A percentile compares a stretch with the other conserved stretches of the same genome.
Evolutionary conservation across 2,888 invertebrate species (phyloP).

Genomic region (Leptopterna dolabrata): DNA sequence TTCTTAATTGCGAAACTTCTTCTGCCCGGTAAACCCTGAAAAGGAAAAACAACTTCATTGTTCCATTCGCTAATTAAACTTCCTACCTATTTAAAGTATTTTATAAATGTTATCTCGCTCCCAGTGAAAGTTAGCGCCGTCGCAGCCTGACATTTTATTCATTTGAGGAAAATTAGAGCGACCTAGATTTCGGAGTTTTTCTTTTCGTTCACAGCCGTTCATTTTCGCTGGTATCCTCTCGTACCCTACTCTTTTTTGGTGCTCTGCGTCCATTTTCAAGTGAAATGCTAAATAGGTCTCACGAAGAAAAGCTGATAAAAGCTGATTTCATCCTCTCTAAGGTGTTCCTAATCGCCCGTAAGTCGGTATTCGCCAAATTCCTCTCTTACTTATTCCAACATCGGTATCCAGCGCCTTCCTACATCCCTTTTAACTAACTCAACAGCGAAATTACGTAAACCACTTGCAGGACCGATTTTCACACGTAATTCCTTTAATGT

Average conservation of each 20-base stretch:
- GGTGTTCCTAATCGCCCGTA: too few species aligned
- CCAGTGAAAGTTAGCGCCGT: not conserved
- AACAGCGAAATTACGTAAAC: too few species aligned
- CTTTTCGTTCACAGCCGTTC: not conserved
- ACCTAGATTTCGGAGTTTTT: not conserved
- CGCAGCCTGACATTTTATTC: constrained; percentile 12
- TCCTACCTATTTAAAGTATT: constrained; percentile 32
- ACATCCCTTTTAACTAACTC: too few species aligned
- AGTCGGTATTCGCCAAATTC: too few species aligned
- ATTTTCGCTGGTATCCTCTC: not conserved
- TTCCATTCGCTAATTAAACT: constrained; percentile 41
- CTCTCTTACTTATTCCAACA: too few species aligned
- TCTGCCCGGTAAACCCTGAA: not conserved
- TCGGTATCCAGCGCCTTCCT: too few species aligned
- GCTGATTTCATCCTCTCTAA: not conserved
- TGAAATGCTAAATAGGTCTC: not conserved
- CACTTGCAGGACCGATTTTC: too few species aligned
- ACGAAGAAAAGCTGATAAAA: too few species aligned
- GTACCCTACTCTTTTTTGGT: not conserved
- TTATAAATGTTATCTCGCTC: constrained; percentile 23
- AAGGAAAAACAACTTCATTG: constrained; percentile 36
- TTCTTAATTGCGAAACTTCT: constrained; percentile 41
- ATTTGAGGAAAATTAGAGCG: constrained; percentile 7
- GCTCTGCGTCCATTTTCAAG: not conserved
- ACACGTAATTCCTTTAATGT: too few species aligned